These are phyloP conservation scores for Spea bombifrons DNA, from an alignment of 2,113 vertebrate species.

Conservation along the genomic window DNA sequence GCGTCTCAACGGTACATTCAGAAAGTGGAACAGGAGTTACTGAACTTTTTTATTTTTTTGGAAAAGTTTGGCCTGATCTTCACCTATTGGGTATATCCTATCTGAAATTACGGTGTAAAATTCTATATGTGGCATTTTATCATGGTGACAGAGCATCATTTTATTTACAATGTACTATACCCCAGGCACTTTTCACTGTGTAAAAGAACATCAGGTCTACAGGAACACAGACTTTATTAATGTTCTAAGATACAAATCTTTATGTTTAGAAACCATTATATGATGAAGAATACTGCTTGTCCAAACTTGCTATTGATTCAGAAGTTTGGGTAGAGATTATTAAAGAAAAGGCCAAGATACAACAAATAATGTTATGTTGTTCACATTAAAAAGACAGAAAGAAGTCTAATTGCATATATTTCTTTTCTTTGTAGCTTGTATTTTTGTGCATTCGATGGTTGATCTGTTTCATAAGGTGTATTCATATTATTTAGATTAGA, in stretches of 20 bases:
- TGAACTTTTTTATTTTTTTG: neutral
- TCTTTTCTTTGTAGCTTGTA: neutral
- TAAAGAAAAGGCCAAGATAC: constrained; percentile 3
- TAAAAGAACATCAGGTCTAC: constrained; percentile 17
- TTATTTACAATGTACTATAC: constrained; percentile 30
- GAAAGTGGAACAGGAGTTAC: too few relatives aligned
- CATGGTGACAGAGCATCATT: constrained; percentile 18
- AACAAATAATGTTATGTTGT: neutral
- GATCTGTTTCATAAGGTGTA: too few relatives aligned
- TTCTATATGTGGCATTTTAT: constrained; percentile 22
- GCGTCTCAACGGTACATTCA: too few relatives aligned
- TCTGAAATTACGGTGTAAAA: constrained; percentile 11
- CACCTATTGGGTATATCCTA: neutral
- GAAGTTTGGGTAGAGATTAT: neutral
- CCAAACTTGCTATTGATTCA: constrained; percentile 10
- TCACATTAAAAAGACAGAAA: neutral
- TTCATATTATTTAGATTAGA: too few relatives aligned
- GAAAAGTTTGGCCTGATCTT: constrained; percentile 11
- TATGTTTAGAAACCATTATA: constrained; percentile 8
- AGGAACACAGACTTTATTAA: constrained; percentile 33
- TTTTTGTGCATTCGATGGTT: neutral
- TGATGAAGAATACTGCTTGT: constrained; percentile 20
- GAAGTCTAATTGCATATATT: neutral
- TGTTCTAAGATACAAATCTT: constrained; percentile 36
- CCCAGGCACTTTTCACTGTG: constrained; percentile 19